These are phyloP conservation scores for Anguilla marmorata DNA, from an alignment of 2,797 vertebrate species.

Conservation along the genomic window DNA sequence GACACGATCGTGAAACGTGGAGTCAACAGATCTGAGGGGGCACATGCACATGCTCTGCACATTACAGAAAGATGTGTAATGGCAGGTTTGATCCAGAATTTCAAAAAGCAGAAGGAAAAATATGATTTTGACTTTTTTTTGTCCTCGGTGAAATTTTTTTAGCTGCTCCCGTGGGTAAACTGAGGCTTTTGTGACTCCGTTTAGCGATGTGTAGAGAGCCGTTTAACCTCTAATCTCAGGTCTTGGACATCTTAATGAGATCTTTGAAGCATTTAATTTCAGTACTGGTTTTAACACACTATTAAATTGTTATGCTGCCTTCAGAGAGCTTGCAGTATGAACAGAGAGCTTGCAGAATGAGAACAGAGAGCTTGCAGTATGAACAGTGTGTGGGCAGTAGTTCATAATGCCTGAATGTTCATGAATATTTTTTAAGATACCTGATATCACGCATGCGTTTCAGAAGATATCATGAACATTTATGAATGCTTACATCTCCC, in stretches of 20 bases:
- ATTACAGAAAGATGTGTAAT: not conserved
- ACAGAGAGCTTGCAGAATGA: not conserved
- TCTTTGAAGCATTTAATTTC: not conserved
- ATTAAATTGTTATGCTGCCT: not conserved
- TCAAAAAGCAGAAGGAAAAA: not conserved
- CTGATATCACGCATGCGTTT: not conserved
- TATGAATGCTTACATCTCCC: not conserved
- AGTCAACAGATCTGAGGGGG: too few relatives aligned
- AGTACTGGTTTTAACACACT: not conserved
- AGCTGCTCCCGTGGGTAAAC: not conserved
- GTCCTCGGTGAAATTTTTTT: not conserved
- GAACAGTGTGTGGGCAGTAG: not conserved
- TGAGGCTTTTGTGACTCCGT: not conserved
- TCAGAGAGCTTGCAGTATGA: not conserved
- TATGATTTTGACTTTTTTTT: not conserved
- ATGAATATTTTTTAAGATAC: not conserved
- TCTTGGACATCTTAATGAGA: not conserved
- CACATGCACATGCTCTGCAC: too few relatives aligned
- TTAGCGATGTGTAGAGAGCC: too few relatives aligned
- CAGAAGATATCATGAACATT: not conserved
- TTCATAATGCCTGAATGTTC: not conserved
- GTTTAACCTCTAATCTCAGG: not conserved
- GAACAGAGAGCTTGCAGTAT: too few relatives aligned
- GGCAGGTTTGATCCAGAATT: not conserved
- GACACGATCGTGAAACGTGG: too few relatives aligned